phyloP scores from a whole-genome alignment of 2,888 invertebrate genomes.

The Nymphalis polychloros region DNA sequence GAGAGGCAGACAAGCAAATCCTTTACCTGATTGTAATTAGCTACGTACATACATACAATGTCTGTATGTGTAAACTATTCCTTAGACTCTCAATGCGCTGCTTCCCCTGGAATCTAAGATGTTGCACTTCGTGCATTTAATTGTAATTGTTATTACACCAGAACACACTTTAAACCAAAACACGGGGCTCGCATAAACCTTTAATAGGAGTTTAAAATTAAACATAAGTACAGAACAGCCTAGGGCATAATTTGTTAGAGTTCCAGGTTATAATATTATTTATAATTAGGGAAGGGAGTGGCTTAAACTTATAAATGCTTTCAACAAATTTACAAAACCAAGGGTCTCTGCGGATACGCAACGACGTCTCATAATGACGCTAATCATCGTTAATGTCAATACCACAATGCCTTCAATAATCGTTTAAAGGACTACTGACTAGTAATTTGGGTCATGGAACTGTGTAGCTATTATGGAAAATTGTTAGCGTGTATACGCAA shows the following conservation, averaged over 20 bases:
- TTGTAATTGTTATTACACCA: too few relatives aligned
- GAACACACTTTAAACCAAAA: too few relatives aligned
- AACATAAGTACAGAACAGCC: too few relatives aligned
- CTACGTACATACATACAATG: too few relatives aligned
- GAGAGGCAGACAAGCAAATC: too few relatives aligned
- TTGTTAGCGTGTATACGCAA: conserved; percentile 21
- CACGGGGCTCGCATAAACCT: not conserved
- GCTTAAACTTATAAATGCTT: not conserved
- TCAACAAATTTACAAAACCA: not conserved
- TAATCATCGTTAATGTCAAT: conserved; percentile 37
- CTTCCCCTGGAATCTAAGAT: too few relatives aligned
- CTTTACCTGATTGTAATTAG: too few relatives aligned
- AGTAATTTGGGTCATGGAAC: conserved; percentile 40
- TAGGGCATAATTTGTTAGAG: too few relatives aligned
- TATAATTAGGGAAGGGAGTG: not conserved
- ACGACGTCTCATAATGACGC: conserved; percentile 36
- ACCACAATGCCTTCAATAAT: conserved; percentile 35
- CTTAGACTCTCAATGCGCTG: too few relatives aligned
- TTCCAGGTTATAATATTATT: not conserved
- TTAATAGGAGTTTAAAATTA: not conserved
- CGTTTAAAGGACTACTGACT: conserved; percentile 38
- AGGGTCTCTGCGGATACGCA: conserved; percentile 3
- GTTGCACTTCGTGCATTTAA: too few relatives aligned
- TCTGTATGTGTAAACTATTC: too few relatives aligned
- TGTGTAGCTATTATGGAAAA: conserved; percentile 30